These are phyloP conservation scores for Parascotia fuliginaria DNA, from an alignment of 2,888 invertebrate species.

Conservation along the genomic window DNA sequence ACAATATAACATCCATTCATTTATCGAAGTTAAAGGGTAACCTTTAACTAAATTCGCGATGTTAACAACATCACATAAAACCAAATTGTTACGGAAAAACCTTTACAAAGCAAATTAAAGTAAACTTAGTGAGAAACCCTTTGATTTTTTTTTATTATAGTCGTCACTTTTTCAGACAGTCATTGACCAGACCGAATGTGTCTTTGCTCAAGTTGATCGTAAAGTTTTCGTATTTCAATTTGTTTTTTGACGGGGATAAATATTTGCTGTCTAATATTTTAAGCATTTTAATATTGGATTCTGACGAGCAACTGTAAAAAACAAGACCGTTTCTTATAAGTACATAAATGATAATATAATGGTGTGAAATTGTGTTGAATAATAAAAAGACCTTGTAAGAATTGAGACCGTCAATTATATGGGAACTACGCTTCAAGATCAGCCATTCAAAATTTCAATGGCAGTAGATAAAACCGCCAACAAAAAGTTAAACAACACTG, in stretches of 20 bases:
- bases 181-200: slow-evolving; percentile 25
- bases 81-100: background rate
- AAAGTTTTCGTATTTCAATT: slow-evolving; percentile 18
- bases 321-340: slow-evolving; percentile 4
- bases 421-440: slow-evolving; percentile 27
- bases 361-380: slow-evolving; percentile 22
- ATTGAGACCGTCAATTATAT: slow-evolving; percentile 20
- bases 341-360: slow-evolving; percentile 14
- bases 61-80: slow-evolving; percentile 12
- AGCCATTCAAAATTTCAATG: slow-evolving; percentile 34
- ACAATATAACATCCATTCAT: slow-evolving; percentile 13
- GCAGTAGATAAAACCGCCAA: slow-evolving; percentile 23
- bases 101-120: slow-evolving; percentile 20
- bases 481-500: slow-evolving; percentile 12
- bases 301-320: too few species aligned
- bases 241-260: slow-evolving; percentile 13
- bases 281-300: background rate
- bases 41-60: slow-evolving; percentile 22
- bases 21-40: slow-evolving; percentile 10
- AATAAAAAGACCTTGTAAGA: slow-evolving; percentile 33
- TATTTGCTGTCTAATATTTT: slow-evolving; percentile 18
- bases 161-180: slow-evolving; percentile 31
- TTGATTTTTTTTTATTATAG: slow-evolving; percentile 12
- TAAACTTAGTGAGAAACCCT: slow-evolving; percentile 11
- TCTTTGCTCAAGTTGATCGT: slow-evolving; percentile 16